Percentiles rank a stretch among this genome's conserved stretches.
These are phyloP conservation scores for Caenorhabditis imperialis DNA, from an alignment of 2,888 invertebrate genomes.

Conservation along the genomic window DNA sequence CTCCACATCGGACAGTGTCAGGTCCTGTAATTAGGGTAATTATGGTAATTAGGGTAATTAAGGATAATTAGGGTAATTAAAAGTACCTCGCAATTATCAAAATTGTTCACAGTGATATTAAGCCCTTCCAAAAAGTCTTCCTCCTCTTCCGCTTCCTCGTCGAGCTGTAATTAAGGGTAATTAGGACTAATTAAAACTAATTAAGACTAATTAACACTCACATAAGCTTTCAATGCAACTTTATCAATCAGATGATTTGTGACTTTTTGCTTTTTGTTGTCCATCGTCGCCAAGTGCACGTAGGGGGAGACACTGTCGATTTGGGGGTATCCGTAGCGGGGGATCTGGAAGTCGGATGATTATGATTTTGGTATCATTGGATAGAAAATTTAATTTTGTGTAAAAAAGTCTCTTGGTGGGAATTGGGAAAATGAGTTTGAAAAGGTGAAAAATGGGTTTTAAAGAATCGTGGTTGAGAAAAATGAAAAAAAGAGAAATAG, in stretches of 20 bases:
- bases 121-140: constrained; percentile 74
- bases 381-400: no score
- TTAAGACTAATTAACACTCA: constrained; percentile 7
- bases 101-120: constrained; percentile 73
- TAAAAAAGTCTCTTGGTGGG: no score
- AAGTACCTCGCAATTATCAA: constrained; percentile 72
- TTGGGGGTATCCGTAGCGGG: constrained; percentile 69
- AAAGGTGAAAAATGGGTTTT: no score
- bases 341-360: constrained; percentile 23
- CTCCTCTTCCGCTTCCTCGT: constrained; percentile 55
- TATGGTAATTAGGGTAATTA: no score
- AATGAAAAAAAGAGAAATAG: no score
- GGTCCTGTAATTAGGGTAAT: constrained; percentile 71
- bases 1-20: constrained; percentile 71
- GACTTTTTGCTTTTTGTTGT: constrained; percentile 51
- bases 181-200: no score
- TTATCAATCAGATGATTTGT: constrained; percentile 55
- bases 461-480: no score
- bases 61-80: no score
- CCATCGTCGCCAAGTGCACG: constrained; percentile 61
- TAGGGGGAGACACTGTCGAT: constrained; percentile 50
- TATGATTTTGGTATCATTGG: no score
- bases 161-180: constrained; percentile 33
- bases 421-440: no score
- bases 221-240: constrained; percentile 47